Base-by-base conservation (phyloP, 2,888 invertebrate species). In the Amorpha juglandis region DNA sequence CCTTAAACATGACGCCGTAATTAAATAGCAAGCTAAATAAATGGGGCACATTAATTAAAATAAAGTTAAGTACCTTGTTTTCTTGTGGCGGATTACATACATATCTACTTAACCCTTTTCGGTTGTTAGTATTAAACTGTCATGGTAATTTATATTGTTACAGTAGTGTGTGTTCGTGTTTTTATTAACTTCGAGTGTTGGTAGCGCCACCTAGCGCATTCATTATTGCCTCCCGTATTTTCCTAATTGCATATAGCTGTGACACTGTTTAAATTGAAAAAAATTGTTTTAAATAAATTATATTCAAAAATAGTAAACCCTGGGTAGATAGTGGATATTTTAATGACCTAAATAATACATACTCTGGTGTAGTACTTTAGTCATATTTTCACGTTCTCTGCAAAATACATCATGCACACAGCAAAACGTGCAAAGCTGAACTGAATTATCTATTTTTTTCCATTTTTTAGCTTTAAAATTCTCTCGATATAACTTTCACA, bases 31-130 rank as follows among this genome's bases (percentile, higher is more conserved):
- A 66, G 71, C 70, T 58, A 73, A 78, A 81, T 75, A 68, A 82
- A 87, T 84, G 81, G 67, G 67, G 68, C 67, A 65, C 76, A 78
- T 85, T 89, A 87, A 88, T 88, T 87, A 83, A 82, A 84, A 83
- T 82, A 78, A 83, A 83, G 75, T 82, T 74, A 73, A 80, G 82
- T 81, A 78, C 83, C 81, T 79, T 71, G 78, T 79, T 86, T 82
- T 84, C 80, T 83, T 70, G 74, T 70, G 71, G 78, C 76, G 78
- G 77, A 81, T 82, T 82, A 81, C 80, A 78, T 47, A 48, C 64
- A 71, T 77, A 74, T 80, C 78, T 81, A 74, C 76, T 83, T 83
- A 89, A 89, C 88, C 89, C 90, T 88, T 78, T 86, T 58, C 79
- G 71, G 71, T 80, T 76, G 77, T 84, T 81, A 84, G 83, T 84